Evolutionary conservation across 2,113 vertebrate species (phyloP).

Genomic region (Sphyrna mokarran): DNA sequence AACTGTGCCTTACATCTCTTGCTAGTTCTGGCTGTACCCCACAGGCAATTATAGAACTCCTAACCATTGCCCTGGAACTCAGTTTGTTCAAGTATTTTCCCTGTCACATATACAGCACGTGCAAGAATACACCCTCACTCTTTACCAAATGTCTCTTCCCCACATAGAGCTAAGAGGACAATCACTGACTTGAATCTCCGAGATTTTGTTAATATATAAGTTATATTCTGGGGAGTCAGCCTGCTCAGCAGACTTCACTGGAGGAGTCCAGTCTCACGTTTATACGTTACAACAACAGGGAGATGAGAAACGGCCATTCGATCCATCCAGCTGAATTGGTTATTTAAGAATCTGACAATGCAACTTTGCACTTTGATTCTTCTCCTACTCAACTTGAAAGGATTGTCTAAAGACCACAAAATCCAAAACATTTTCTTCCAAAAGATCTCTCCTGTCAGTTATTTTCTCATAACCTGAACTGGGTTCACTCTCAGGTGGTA

Average conservation of each 20-base stretch:
- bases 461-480: background rate
- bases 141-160: background rate
- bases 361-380: background rate
- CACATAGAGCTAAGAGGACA: background rate
- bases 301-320: background rate
- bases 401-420: background rate
- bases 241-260: background rate
- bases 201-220: background rate
- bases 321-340: background rate
- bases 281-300: background rate
- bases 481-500: background rate
- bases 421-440: background rate
- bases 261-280: background rate
- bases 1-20: background rate
- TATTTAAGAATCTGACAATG: background rate
- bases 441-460: background rate
- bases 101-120: background rate
- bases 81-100: background rate
- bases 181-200: background rate
- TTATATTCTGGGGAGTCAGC: background rate
- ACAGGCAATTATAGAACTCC: background rate
- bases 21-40: background rate
- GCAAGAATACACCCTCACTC: background rate
- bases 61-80: background rate
- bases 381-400: background rate